These are phyloP conservation scores for Slavum lentiscoides DNA, from an alignment of 2,888 invertebrate genomes.

Conservation along the genomic window DNA sequence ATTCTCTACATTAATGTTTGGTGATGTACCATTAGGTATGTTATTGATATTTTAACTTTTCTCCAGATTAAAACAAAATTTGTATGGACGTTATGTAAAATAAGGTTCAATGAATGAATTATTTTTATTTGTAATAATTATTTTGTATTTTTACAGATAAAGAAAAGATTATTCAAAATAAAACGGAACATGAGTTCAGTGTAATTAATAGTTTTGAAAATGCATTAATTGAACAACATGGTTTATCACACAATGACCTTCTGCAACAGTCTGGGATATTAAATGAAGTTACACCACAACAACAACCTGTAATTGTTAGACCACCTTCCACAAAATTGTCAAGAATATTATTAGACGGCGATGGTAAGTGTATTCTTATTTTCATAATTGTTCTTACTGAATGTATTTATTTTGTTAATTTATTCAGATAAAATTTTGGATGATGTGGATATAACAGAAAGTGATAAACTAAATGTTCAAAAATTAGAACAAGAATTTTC, in stretches of 20 bases:
- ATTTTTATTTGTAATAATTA: not conserved
- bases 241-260: slow-evolving; percentile 37
- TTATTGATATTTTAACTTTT: too few species aligned
- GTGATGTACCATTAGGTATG: too few species aligned
- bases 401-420: not conserved
- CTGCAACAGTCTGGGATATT: slow-evolving; percentile 10
- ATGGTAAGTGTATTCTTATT: slow-evolving; percentile 16
- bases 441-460: slow-evolving; percentile 24
- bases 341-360: slow-evolving; percentile 17
- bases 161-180: slow-evolving; percentile 56
- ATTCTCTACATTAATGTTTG: too few species aligned
- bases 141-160: slow-evolving; percentile 56
- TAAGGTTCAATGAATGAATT: too few species aligned
- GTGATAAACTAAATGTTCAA: slow-evolving; percentile 35
- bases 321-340: slow-evolving; percentile 23
- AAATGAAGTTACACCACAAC: slow-evolving; percentile 31
- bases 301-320: slow-evolving; percentile 47
- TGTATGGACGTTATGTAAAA: too few species aligned
- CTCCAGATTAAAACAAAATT: too few species aligned
- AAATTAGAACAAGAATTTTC: slow-evolving; percentile 36
- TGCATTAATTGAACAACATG: slow-evolving; percentile 54
- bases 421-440: slow-evolving; percentile 24
- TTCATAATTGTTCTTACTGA: not conserved
- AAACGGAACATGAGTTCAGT: slow-evolving; percentile 58
- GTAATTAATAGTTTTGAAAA: slow-evolving; percentile 30